Base-by-base conservation (phyloP, 1,140 invertebrate genomes). In the Antheraea mylitta region DNA sequence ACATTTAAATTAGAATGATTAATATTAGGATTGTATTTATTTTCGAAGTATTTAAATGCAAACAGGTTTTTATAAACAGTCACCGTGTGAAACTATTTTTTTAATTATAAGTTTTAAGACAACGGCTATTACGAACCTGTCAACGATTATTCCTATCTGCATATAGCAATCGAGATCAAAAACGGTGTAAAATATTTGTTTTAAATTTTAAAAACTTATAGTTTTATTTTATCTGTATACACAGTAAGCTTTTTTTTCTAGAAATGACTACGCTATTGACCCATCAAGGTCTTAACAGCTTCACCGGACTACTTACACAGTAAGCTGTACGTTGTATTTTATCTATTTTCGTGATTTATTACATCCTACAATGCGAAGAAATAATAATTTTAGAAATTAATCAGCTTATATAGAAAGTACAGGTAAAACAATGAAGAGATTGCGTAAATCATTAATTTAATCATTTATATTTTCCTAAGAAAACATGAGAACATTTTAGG, bases 51-150 rank as follows among this genome's bases (percentile, higher is more conserved):
- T 22, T 30, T 16, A 61, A 16, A 61, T 61, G 19, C 19, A 61
- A 22, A 22, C 60, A 61, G 18, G 19, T 61, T 61, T 61, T 19
- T 9, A 36, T 61, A 61, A 61, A 61, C 36, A 61, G 5, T 61
- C 36, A 22, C 60, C 18, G 19, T 22, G 19, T 61, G 11, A 61
- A 22, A 61, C 7, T 18, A 36, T 18, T 67, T 63, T 58, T 66
- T 13, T 13, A 53, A 53, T 0, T 11, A 53, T 53, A 53, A 7
- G 16, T 53, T 53, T 53, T 53, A n/a, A 13, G 7, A 16, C 45
- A 13, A 53, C 1, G 16, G 5, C 10, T n/a, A 53, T 53, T 53
- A 16, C 1, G 16, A 53, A 53, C 45, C 16, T 53, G 38, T 42
- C 38, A 42, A 42, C 7, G 45, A 53, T 53, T 16, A 53, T 53